phyloP scores from a whole-genome alignment of 2,888 invertebrate genomes.

The Unio pictorum region DNA sequence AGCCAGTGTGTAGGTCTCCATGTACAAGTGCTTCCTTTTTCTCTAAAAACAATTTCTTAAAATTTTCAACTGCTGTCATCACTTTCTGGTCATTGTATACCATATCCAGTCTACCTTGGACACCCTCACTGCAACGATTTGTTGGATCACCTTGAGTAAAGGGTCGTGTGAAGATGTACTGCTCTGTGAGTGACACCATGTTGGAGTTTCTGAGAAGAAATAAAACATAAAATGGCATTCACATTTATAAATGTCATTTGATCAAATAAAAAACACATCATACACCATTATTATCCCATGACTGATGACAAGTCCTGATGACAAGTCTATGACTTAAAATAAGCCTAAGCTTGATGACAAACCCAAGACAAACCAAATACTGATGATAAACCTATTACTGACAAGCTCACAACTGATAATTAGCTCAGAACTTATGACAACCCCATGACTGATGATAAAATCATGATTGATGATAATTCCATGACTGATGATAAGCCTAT shows the following conservation, averaged over 20 bases:
- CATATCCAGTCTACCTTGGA: slow-evolving; percentile 25
- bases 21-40: slow-evolving; percentile 58
- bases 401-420: too few relatives aligned
- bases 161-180: slow-evolving; percentile 47
- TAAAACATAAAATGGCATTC: neutral
- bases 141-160: slow-evolving; percentile 39
- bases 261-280: neutral
- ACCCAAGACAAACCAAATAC: too few relatives aligned
- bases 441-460: too few relatives aligned
- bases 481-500: too few relatives aligned
- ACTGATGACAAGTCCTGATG: too few relatives aligned
- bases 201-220: slow-evolving; percentile 38
- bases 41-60: slow-evolving; percentile 43
- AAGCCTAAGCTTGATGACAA: too few relatives aligned
- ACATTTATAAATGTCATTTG: neutral
- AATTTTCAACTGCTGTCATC: slow-evolving; percentile 28
- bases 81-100: slow-evolving; percentile 40
- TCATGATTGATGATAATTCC: too few relatives aligned
- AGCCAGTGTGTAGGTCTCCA: slow-evolving; percentile 58
- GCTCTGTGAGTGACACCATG: slow-evolving; percentile 38
- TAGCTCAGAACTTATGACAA: too few relatives aligned
- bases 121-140: slow-evolving; percentile 39
- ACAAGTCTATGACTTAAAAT: too few relatives aligned
- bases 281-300: too few relatives aligned
- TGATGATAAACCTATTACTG: too few relatives aligned